These are phyloP conservation scores for Pandemis heparana DNA, from an alignment of 2,888 invertebrate genomes.

Conservation along the genomic window DNA sequence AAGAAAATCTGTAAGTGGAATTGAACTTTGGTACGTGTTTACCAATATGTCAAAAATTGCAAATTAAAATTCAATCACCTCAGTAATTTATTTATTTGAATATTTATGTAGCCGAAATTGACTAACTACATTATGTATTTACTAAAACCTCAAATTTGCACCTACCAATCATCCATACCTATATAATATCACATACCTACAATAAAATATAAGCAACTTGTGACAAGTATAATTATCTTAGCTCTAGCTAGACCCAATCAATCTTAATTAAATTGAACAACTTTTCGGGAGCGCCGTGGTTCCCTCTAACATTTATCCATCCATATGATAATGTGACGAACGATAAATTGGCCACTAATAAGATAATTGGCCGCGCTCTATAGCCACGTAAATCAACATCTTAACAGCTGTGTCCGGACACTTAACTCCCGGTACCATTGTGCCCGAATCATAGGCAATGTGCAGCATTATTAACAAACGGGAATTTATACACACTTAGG, in stretches of 20 bases:
- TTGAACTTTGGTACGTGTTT: too few relatives aligned
- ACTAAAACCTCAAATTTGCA: background rate
- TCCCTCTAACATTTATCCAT: conserved; percentile 57
- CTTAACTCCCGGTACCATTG: conserved; percentile 49
- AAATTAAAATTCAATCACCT: too few relatives aligned
- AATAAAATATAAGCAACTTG: background rate
- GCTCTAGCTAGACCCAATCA: conserved; percentile 30
- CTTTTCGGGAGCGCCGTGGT: conserved; percentile 46
- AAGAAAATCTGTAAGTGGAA: too few relatives aligned
- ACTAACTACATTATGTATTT: background rate
- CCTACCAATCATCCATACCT: background rate
- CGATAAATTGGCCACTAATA: conserved; percentile 84
- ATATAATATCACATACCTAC: too few relatives aligned
- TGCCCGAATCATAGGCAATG: conserved; percentile 54
- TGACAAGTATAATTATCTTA: background rate
- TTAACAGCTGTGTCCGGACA: conserved; percentile 72
- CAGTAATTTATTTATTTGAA: too few relatives aligned
- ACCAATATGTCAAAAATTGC: too few relatives aligned
- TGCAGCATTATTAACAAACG: background rate
- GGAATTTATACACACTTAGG: background rate
- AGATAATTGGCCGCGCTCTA: conserved; percentile 82
- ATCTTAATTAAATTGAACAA: conserved; percentile 51
- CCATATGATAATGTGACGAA: conserved; percentile 82
- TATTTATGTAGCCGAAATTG: too few relatives aligned
- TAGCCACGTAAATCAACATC: conserved; percentile 83